Percentiles rank a stretch among this genome's conserved stretches.
Conservation (phyloP, 1,140 invertebrate species). For the Drosophila athabasca region DNA sequence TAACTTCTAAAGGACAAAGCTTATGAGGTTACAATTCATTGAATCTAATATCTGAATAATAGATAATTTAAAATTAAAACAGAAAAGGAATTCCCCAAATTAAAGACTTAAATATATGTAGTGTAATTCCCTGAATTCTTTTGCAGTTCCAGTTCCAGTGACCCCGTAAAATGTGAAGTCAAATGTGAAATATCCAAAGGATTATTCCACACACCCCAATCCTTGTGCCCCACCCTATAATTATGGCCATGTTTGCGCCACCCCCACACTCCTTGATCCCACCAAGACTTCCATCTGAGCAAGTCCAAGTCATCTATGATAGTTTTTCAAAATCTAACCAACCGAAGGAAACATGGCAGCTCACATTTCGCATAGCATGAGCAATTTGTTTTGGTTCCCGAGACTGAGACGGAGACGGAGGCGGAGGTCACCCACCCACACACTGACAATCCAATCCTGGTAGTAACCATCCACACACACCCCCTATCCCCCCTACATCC, state of each 20-base stretch:
- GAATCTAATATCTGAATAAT: no score
- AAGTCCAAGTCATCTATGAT: slow-evolving; percentile 45
- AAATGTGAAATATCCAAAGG: no score
- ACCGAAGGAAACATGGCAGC: slow-evolving; percentile 67
- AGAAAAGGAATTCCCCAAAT: no score
- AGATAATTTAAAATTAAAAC: no score
- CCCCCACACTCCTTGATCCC: slow-evolving; percentile 1
- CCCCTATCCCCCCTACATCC: neutral
- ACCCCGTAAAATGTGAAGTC: no score
- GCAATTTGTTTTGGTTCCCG: slow-evolving; percentile 69
- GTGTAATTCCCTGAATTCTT: no score
- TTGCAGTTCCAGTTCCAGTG: no score
- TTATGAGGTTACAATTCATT: no score
- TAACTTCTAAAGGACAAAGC: no score
- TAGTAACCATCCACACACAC: no score
- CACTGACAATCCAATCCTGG: neutral
- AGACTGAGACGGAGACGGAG: slow-evolving; percentile 5
- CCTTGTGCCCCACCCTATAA: neutral
- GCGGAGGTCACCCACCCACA: neutral
- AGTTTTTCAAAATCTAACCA: slow-evolving; percentile 49
- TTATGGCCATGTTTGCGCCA: neutral
- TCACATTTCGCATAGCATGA: slow-evolving; percentile 73
- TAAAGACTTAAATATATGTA: no score
- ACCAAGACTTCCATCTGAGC: slow-evolving; percentile 32
- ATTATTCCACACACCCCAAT: no score